Percentiles rank a stretch among this genome's conserved stretches.
These are phyloP conservation scores for Casuarius casuarius DNA, from an alignment of 2,113 vertebrate species.

Conservation along the genomic window DNA sequence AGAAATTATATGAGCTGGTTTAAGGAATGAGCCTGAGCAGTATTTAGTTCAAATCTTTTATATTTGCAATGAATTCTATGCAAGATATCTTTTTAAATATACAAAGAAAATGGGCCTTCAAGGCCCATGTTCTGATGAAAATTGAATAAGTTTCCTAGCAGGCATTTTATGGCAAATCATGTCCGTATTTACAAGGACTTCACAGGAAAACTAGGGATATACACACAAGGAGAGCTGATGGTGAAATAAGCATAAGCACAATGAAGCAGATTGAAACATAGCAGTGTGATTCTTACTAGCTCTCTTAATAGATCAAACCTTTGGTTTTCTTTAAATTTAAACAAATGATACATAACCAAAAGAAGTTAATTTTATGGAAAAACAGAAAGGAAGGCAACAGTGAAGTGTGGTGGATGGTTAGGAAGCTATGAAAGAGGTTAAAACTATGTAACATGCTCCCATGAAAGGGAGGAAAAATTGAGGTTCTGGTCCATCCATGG, in stretches of 20 bases:
- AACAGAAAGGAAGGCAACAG: background rate
- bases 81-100: background rate
- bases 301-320: background rate
- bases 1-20: background rate
- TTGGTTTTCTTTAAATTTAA: background rate
- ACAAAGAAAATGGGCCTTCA: background rate
- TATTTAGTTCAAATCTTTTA: background rate
- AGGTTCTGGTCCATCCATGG: background rate
- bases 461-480: background rate
- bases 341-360: background rate
- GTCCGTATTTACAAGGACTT: background rate
- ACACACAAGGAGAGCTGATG: background rate
- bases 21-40: background rate
- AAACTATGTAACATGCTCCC: background rate
- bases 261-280: background rate
- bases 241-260: background rate
- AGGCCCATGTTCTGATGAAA: background rate
- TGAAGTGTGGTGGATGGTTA: background rate
- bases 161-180: background rate
- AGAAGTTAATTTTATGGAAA: background rate
- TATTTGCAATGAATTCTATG: background rate
- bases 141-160: background rate
- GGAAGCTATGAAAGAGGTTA: background rate
- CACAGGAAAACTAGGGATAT: background rate
- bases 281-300: background rate